Conservation (phyloP, 2,113 vertebrate species). For the Danionella cerebrum region DNA sequence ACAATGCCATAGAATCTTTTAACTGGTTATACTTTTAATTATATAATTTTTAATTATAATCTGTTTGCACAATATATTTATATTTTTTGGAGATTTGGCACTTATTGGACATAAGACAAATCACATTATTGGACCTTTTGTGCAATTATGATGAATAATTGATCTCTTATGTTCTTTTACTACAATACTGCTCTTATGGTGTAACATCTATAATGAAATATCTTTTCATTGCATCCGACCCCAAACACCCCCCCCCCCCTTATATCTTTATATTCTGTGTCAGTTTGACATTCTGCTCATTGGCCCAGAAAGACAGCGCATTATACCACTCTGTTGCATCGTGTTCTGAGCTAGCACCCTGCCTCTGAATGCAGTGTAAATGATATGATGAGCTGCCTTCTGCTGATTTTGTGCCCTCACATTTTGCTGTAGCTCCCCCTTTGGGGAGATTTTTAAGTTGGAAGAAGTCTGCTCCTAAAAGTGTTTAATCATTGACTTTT, state of each 20-base stretch:
- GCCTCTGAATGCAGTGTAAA: slow-evolving; percentile 62
- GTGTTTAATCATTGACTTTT: too few species aligned
- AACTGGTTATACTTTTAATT: too few species aligned
- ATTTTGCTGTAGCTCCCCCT: slow-evolving; percentile 43
- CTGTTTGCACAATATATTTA: too few species aligned
- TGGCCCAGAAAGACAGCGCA: slow-evolving; percentile 59
- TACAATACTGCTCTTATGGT: slow-evolving; percentile 42
- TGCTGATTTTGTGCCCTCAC: slow-evolving; percentile 47
- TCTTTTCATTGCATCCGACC: slow-evolving; percentile 22
- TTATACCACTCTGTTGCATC: slow-evolving; percentile 61
- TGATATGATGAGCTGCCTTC: slow-evolving; percentile 61
- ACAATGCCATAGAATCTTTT: too few species aligned
- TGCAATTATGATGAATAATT: too few species aligned
- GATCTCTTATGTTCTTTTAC: too few species aligned
- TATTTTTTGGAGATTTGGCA: too few species aligned
- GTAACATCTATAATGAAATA: slow-evolving; percentile 36
- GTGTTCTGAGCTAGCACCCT: slow-evolving; percentile 45
- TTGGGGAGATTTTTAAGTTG: slow-evolving; percentile 20
- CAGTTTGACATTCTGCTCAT: slow-evolving; percentile 61
- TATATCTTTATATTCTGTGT: slow-evolving; percentile 18
- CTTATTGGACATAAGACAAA: too few species aligned
- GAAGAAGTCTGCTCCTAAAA: too few species aligned
- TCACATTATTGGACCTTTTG: too few species aligned
- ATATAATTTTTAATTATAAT: too few species aligned
- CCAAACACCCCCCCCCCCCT: slow-evolving; percentile 25